phyloP scores from a whole-genome alignment of 1,140 invertebrate genomes.

The Diabrotica undecimpunctata region DNA sequence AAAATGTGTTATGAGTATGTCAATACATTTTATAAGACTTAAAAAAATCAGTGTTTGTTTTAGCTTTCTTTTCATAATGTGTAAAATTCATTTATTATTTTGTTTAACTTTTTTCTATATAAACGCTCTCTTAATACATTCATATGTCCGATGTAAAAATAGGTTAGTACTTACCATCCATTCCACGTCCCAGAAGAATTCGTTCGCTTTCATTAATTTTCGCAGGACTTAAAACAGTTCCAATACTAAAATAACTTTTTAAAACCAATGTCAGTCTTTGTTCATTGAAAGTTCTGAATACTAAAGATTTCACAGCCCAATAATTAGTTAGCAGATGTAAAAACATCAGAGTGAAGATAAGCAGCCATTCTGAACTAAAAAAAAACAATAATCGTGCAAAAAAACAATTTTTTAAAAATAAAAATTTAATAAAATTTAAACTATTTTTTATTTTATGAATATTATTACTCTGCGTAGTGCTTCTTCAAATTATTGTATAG shows the following conservation, averaged over 20 bases:
- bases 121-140: too few species aligned
- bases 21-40: too few species aligned
- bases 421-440: too few species aligned
- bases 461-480: too few species aligned
- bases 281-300: conserved; percentile 77
- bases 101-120: too few species aligned
- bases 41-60: too few species aligned
- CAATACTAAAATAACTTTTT: conserved; percentile 56
- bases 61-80: too few species aligned
- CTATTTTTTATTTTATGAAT: too few species aligned
- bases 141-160: neutral
- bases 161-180: conserved; percentile 41
- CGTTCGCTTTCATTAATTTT: conserved; percentile 59
- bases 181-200: conserved; percentile 52
- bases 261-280: conserved; percentile 67
- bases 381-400: conserved; percentile 6
- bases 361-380: conserved; percentile 61
- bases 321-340: conserved; percentile 86
- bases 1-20: too few species aligned
- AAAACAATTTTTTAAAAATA: neutral
- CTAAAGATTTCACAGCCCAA: conserved; percentile 69
- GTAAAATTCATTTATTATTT: too few species aligned
- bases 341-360: conserved; percentile 71
- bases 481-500: too few species aligned
- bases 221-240: conserved; percentile 50